These are phyloP conservation scores for Sinonovacula constricta DNA, from an alignment of 1,140 invertebrate species.

Conservation along the genomic window DNA sequence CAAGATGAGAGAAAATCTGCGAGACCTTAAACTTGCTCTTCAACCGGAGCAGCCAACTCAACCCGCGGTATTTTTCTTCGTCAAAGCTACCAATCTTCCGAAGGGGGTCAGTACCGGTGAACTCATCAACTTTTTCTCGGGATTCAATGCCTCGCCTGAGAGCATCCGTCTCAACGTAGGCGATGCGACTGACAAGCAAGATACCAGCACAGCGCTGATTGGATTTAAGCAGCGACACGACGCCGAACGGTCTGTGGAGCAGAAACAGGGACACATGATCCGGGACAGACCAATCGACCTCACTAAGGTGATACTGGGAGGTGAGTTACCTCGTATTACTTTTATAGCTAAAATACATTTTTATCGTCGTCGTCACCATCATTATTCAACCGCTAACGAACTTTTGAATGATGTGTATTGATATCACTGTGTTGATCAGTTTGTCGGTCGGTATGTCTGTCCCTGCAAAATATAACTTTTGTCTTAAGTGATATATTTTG, in stretches of 20 bases:
- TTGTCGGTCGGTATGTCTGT: no score
- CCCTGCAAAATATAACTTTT: no score
- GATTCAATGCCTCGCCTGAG: conserved; percentile 71
- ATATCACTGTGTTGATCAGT: no score
- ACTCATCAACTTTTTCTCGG: conserved; percentile 90
- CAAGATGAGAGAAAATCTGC: conserved; percentile 78
- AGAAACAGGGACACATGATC: conserved; percentile 73
- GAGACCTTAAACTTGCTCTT: conserved; percentile 35
- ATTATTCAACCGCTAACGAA: no score
- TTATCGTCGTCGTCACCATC: no score
- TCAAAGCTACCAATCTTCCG: conserved; percentile 86
- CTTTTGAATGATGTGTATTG: no score
- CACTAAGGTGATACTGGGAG: conserved; percentile 28
- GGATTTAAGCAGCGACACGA: conserved; percentile 87
- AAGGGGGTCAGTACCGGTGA: conserved; percentile 91
- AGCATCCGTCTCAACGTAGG: conserved; percentile 72
- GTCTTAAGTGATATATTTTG: no score
- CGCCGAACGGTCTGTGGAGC: conserved; percentile 86
- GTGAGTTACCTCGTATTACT: no score
- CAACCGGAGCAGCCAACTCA: conserved; percentile 40
- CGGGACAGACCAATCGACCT: conserved; percentile 55
- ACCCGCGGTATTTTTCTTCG: conserved; percentile 49
- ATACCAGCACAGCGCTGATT: conserved; percentile 93
- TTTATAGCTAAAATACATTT: no score
- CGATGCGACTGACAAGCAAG: conserved; percentile 77